phyloP scores from a whole-genome alignment of 53 echinoderm and acorn worm species.

The Crossaster papposus region DNA sequence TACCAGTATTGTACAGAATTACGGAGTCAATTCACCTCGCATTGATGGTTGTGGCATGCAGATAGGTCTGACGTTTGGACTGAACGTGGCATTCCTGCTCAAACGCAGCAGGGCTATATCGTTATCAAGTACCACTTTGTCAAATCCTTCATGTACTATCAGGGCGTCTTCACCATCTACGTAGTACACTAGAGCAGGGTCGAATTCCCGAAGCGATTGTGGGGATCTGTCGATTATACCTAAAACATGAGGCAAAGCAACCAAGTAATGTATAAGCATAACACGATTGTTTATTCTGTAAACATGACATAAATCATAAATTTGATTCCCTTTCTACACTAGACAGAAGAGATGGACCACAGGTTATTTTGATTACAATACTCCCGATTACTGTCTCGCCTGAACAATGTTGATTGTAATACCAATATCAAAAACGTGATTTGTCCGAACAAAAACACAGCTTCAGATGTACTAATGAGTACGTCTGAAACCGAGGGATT shows the following conservation, averaged over 20 bases:
- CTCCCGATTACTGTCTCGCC: too few species aligned
- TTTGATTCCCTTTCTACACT: too few species aligned
- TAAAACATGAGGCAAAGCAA: neutral
- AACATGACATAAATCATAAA: too few species aligned
- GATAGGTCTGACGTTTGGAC: slow-evolving; percentile 17
- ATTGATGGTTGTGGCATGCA: slow-evolving; percentile 50
- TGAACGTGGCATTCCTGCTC: neutral
- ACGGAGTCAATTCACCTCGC: slow-evolving; percentile 2
- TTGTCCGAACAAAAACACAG: too few species aligned
- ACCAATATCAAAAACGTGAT: too few species aligned
- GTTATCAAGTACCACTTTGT: neutral
- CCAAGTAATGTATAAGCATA: neutral
- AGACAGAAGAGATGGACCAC: too few species aligned
- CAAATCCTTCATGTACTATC: neutral
- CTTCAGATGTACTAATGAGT: too few species aligned
- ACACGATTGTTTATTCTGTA: too few species aligned
- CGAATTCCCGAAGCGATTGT: neutral
- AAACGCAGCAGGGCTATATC: slow-evolving; percentile 55
- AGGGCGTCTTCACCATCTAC: slow-evolving; percentile 35
- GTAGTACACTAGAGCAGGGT: neutral
- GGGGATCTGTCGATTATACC: neutral
- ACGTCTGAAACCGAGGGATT: too few species aligned
- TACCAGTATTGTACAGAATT: too few species aligned
- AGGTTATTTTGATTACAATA: too few species aligned
- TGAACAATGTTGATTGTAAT: too few species aligned